Conservation (phyloP, 2,888 invertebrate species). For the Rhyacophila evoluta region DNA sequence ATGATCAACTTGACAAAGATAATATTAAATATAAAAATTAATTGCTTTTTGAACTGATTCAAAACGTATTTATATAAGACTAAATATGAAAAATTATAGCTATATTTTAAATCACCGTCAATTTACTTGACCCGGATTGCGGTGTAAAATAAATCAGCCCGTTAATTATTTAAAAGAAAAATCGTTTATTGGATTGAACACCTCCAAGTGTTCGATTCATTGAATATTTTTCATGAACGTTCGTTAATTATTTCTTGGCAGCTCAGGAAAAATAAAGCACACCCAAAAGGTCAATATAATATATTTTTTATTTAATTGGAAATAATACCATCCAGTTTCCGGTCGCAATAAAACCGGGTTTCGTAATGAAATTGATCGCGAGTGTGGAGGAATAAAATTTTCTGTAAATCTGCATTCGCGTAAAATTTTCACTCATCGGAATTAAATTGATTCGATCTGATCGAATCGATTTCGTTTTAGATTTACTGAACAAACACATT, state of each 20-base stretch:
- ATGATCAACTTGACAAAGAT: too few species aligned
- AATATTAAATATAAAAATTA: too few species aligned
- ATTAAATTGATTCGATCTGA: too few species aligned
- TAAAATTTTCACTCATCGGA: not conserved
- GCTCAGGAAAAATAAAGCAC: not conserved
- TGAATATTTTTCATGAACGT: not conserved
- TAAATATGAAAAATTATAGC: not conserved
- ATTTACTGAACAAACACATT: too few species aligned
- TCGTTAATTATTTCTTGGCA: not conserved
- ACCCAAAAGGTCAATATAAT: not conserved
- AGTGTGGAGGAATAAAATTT: not conserved
- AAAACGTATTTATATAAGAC: not conserved
- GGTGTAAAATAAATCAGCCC: not conserved
- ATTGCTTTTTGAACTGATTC: not conserved
- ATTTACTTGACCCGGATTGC: not conserved
- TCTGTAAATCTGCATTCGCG: not conserved
- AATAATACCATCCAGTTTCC: not conserved
- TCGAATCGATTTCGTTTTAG: too few species aligned
- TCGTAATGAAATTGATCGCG: not conserved
- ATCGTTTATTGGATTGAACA: not conserved
- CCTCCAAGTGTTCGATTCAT: not conserved
- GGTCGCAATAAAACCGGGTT: not conserved
- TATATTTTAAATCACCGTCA: not conserved
- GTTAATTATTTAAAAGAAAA: slow-evolving; percentile 2
- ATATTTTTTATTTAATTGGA: not conserved